phyloP scores from a whole-genome alignment of 2,888 invertebrate genomes.

The Cheilosia scutellata region DNA sequence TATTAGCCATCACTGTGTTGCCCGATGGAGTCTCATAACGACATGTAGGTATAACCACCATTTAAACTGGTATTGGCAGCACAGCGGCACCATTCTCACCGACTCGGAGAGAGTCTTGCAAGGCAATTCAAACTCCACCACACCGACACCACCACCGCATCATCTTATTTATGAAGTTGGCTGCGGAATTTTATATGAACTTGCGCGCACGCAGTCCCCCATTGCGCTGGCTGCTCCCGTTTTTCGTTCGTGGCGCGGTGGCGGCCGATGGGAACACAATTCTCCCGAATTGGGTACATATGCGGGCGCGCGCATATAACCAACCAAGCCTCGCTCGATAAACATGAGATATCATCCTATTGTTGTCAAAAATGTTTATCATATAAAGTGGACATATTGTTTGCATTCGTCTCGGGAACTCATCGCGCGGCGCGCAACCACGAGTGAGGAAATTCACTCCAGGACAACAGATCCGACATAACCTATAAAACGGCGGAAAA shows the following conservation, averaged over 20 bases:
- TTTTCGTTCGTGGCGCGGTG: constrained; percentile 33
- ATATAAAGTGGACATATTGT: constrained; percentile 76
- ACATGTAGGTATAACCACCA: constrained; percentile 6
- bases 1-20: constrained; percentile 70
- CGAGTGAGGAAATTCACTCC: constrained; percentile 73
- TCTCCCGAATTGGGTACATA: constrained; percentile 29
- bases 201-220: constrained; percentile 42
- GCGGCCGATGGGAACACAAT: constrained; percentile 61
- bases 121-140: neutral
- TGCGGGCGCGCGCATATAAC: neutral
- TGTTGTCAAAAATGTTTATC: constrained; percentile 76
- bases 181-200: constrained; percentile 74
- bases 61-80: constrained; percentile 32
- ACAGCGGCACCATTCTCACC: constrained; percentile 58
- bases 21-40: constrained; percentile 44
- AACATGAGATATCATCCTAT: constrained; percentile 75
- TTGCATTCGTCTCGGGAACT: constrained; percentile 69
- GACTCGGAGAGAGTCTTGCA: neutral
- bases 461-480: constrained; percentile 49
- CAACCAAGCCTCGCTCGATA: constrained; percentile 19
- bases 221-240: constrained; percentile 62
- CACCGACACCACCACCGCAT: constrained; percentile 41
- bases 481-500: constrained; percentile 75
- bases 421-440: constrained; percentile 39
- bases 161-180: constrained; percentile 75